Base-by-base conservation (phyloP, 2,113 vertebrate species). In the Psophia crepitans region DNA sequence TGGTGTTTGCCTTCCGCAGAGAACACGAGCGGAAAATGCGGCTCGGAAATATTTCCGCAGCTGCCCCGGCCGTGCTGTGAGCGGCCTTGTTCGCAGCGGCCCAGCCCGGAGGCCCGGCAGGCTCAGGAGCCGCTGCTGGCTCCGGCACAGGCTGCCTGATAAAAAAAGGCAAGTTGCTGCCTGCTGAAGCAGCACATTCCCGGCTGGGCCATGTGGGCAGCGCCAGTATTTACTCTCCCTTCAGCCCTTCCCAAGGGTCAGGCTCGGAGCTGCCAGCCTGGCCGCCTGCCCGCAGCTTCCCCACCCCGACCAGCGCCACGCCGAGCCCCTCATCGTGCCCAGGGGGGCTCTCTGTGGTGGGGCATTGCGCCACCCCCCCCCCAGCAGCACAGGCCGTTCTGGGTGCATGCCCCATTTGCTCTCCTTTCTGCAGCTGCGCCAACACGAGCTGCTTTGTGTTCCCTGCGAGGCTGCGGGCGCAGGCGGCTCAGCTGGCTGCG, bases 171-270 rank as follows among this genome's bases (percentile, higher is more conserved):
- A 87, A 75, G 96, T 83, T 88, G 93, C 92, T 90, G 93, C 96
- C 95, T 96, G 96, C 96, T 94, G 97, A 96, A 96, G 71, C 95
- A 94, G 97, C 96, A 92, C 94, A 87, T 96, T 97, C 95, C 92
- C 64, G 3, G 18, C 84, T 3, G 3, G 81, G 75, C 68, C 96
- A 90, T 85, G 90, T 92, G 90, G 87, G 92, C 78, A 93, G 60
- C 85, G 1, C 83, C 92, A 73, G 58, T 77, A 65, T 96, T 93
- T 86, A 41, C 73, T 94, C 91, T 91, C 68, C 68, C 33, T 86
- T 78, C 74, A 66, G 87, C 85, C 73, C 86, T 96, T 95, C 82
- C 86, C 75, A 57, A 86, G 96, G 95, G 93, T 96, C 96, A 93
- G 70, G 61, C 89, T 27, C 2, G 17, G 77, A 93, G 94, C 94